phyloP scores from a whole-genome alignment of 2,797 vertebrate genomes.

The Enteromius radiatus region DNA sequence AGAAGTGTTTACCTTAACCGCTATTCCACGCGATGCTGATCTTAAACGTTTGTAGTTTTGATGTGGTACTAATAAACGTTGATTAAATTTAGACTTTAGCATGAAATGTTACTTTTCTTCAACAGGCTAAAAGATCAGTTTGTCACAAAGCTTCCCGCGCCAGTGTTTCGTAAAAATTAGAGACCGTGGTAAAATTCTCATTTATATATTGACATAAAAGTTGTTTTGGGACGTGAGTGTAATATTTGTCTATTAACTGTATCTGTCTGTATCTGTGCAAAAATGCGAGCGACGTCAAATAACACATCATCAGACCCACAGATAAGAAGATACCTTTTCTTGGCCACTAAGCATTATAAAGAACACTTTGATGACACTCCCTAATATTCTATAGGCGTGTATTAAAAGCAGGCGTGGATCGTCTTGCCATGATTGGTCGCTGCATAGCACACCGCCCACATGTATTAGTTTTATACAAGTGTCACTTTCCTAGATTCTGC shows the following conservation, averaged over 20 bases:
- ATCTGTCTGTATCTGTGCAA: neutral
- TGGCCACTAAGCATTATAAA: accelerated
- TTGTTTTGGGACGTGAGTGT: neutral
- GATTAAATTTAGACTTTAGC: neutral
- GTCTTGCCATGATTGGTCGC: neutral
- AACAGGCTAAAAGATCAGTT: neutral
- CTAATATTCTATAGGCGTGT: slow-evolving; percentile 25
- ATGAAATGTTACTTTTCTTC: neutral
- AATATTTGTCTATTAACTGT: neutral
- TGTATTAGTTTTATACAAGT: neutral
- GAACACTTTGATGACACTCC: slow-evolving; percentile 2
- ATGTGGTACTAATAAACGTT: neutral
- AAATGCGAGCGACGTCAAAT: neutral
- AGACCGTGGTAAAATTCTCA: slow-evolving; percentile 39
- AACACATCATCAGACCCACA: no score
- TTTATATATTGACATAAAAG: neutral
- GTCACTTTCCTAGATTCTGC: neutral
- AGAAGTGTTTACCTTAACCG: neutral
- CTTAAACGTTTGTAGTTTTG: neutral
- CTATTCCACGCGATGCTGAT: neutral
- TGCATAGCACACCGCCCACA: neutral
- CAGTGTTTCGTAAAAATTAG: slow-evolving; percentile 48
- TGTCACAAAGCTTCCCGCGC: slow-evolving; percentile 68
- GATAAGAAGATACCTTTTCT: neutral
- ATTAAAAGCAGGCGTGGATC: slow-evolving; percentile 6